A percentile compares a stretch with the other conserved stretches of the same genome.
Evolutionary conservation across 2,113 vertebrate species (phyloP).

Genomic region (Sminthopsis crassicaudata): DNA sequence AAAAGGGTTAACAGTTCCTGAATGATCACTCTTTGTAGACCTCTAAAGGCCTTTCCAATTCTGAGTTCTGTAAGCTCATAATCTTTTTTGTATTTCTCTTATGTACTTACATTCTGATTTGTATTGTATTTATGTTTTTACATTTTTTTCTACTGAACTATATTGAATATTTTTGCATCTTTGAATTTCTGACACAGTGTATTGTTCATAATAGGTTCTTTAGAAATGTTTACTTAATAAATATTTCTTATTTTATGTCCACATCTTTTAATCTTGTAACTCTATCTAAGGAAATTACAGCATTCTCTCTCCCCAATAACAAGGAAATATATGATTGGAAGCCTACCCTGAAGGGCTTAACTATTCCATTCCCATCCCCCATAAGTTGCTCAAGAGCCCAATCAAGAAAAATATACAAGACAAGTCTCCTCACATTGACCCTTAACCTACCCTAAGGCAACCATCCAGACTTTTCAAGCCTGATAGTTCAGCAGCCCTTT

Average conservation of each 20-base stretch:
- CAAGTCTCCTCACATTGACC: neutral
- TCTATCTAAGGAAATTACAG: neutral
- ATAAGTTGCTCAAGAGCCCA: neutral
- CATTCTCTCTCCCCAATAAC: neutral
- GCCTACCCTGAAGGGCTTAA: neutral
- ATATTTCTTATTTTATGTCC: too few species aligned
- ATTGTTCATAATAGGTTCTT: neutral
- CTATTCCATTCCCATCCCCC: neutral
- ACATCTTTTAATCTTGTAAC: neutral
- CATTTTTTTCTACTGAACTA: neutral
- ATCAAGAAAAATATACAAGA: neutral
- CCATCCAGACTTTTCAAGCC: neutral
- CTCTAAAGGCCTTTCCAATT: neutral
- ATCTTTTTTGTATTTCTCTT: neutral
- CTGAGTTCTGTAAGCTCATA: neutral
- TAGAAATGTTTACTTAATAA: neutral
- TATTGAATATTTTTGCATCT: neutral
- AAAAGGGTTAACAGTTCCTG: neutral
- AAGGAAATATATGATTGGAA: neutral
- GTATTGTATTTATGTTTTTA: neutral
- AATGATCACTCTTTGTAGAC: neutral
- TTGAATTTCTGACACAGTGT: neutral
- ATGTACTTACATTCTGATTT: neutral
- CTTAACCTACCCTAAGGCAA: neutral
- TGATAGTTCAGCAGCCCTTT: neutral